phyloP scores from a whole-genome alignment of 2,113 vertebrate species.

The Lontra canadensis region DNA sequence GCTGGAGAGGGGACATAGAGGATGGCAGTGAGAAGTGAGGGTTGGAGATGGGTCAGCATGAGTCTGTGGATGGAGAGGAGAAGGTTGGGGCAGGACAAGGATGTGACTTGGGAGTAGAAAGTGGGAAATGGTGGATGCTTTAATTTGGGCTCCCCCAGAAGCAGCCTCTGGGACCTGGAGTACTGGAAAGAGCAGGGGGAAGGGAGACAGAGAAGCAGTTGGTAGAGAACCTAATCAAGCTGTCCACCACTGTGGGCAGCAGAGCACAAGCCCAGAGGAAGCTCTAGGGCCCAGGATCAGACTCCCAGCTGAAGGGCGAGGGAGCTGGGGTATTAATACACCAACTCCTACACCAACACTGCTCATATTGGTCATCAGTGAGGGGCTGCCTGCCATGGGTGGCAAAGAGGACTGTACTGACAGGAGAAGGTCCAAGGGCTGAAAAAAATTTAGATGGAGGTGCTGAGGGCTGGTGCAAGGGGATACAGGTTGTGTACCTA shows the following conservation, averaged over 20 bases:
- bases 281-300: too few relatives aligned
- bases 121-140: neutral
- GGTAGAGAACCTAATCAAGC: accelerated
- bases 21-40: neutral
- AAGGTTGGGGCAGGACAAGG: neutral
- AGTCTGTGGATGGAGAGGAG: neutral
- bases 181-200: neutral
- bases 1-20: neutral
- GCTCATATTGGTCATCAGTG: accelerated
- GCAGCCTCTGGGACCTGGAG: neutral
- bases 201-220: too few relatives aligned
- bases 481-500: accelerated
- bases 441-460: neutral
- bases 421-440: neutral
- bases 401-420: neutral
- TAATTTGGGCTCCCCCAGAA: neutral
- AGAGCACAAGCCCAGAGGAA: accelerated
- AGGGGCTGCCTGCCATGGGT: neutral
- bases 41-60: neutral
- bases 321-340: neutral
- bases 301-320: accelerated
- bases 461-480: accelerated
- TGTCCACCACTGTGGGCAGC: neutral
- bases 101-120: neutral
- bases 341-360: neutral